Evolutionary conservation across 2,888 invertebrate species (phyloP).

Genomic region (Lissocephala sabroskyi): DNA sequence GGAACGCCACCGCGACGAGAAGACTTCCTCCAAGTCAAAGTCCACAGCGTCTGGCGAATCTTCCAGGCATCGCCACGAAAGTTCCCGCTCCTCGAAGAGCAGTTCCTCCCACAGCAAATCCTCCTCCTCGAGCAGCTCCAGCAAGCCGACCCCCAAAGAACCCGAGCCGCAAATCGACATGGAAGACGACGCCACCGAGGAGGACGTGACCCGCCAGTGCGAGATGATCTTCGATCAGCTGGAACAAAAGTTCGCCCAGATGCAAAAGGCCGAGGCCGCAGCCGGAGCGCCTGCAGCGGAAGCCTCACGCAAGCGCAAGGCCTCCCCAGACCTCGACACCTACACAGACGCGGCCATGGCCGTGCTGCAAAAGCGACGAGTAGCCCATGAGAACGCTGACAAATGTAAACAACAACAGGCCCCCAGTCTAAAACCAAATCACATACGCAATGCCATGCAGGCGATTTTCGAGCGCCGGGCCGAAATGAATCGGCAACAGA

Average conservation of each 20-base stretch:
- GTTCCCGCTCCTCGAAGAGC: slow-evolving; percentile 18
- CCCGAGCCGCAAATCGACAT: slow-evolving; percentile 49
- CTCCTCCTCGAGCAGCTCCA: slow-evolving; percentile 24
- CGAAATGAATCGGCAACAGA: slow-evolving; percentile 53
- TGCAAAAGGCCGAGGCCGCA: slow-evolving; percentile 58
- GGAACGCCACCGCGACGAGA: slow-evolving; percentile 37
- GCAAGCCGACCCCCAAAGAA: slow-evolving; percentile 18
- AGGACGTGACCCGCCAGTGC: slow-evolving; percentile 86
- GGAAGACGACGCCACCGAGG: slow-evolving; percentile 74
- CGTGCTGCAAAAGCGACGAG: slow-evolving; percentile 77
- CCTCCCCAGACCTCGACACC: slow-evolving; percentile 65
- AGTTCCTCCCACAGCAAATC: slow-evolving; percentile 21
- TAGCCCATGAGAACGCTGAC: slow-evolving; percentile 80
- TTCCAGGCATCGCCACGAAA: slow-evolving; percentile 27
- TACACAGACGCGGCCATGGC: slow-evolving; percentile 65
- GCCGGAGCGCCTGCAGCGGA: slow-evolving; percentile 20
- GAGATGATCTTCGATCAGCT: slow-evolving; percentile 89
- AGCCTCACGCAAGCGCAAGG: slow-evolving; percentile 47
- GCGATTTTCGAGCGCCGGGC: slow-evolving; percentile 68
- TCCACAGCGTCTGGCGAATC: slow-evolving; percentile 27
- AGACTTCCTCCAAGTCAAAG: slow-evolving; percentile 15
- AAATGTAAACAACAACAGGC: slow-evolving; percentile 65
- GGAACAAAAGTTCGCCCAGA: slow-evolving; percentile 70
- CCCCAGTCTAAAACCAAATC: slow-evolving; percentile 73
- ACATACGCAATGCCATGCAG: slow-evolving; percentile 76